Base-by-base conservation (phyloP, 1,140 invertebrate genomes). In the Thaumatotibia leucotreta region DNA sequence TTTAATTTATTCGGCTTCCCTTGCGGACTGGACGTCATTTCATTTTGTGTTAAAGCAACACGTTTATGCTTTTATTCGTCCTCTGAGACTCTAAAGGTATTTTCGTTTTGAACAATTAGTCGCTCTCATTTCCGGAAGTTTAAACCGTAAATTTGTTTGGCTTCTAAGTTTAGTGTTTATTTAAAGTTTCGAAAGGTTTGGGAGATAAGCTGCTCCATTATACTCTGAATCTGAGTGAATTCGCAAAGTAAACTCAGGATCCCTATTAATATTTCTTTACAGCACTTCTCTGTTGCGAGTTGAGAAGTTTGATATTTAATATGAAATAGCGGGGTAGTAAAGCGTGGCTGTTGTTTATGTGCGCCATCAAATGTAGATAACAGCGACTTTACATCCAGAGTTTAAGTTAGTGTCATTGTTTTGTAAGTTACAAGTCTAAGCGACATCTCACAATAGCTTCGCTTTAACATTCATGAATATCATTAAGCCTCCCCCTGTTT, bases 401-500 rank as follows among this genome's bases (percentile, higher is more conserved):
- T 81, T 85, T 82, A 81, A 86, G 76, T 84, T 84, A 79, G 82
- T 84, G 80, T 85, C 81, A 85, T 88, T 89, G 83, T 86, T 89
- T 83, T 78, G 83, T 83, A 83, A 88, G 71, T 84, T 85, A 83
- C 79, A 83, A 84, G 80, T 82, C 76, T 83, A 80, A 82, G 78
- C 78, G 79, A 84, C 83, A 77, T 86, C 84, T 86, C 79, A 83
- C 80, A 84, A 85, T 77, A 75, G 73, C 76, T 79, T 67, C 72
- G 83, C 79, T 86, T 86, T 82, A 86, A 80, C 79, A 83, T 87
- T 87, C 85, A 88, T 89, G 85, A 89, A 88, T 89, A 84, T 76
- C 79, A 84, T 88, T 88, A 89, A 82, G 74, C 69, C 74, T 77
- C 77, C 77, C 79, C 76, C 78, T 79, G 83, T 82, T 87, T 86